A percentile compares a stretch with the other conserved stretches of the same genome.
Evolutionary conservation across 2,888 invertebrate species (phyloP).

Genomic region (Megalurothrips usitatus): DNA sequence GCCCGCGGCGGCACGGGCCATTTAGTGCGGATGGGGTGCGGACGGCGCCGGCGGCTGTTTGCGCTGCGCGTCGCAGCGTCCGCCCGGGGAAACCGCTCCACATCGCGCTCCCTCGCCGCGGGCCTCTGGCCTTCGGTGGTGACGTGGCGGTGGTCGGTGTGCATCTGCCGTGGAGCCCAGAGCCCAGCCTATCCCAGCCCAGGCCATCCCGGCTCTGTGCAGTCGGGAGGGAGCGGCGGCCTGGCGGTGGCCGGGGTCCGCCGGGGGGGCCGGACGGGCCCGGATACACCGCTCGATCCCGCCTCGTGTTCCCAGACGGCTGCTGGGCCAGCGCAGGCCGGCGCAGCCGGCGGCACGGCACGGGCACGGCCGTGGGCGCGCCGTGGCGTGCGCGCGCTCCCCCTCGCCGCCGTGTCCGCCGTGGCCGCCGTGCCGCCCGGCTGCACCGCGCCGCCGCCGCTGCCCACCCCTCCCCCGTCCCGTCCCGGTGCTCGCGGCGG

Average conservation of each 20-base stretch:
- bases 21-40: too few relatives aligned
- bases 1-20: too few relatives aligned
- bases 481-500: not conserved
- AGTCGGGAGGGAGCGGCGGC: not conserved
- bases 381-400: not conserved
- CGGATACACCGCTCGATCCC: too few relatives aligned
- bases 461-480: not conserved
- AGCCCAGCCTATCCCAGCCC: not conserved
- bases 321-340: not conserved
- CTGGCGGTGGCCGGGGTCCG: too few relatives aligned
- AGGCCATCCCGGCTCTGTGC: too few relatives aligned
- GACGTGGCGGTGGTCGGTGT: slow-evolving; percentile 3
- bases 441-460: not conserved
- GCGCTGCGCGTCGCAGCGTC: not conserved
- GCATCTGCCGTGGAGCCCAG: not conserved
- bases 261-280: too few relatives aligned
- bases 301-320: too few relatives aligned
- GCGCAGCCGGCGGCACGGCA: not conserved
- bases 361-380: not conserved
- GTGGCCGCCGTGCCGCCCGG: not conserved
- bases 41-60: not conserved
- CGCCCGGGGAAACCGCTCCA: not conserved
- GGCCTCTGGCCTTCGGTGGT: not conserved
- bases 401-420: not conserved
- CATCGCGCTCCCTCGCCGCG: not conserved